Base-by-base conservation (phyloP, 2,113 vertebrate genomes). In the Elachura formosa region DNA sequence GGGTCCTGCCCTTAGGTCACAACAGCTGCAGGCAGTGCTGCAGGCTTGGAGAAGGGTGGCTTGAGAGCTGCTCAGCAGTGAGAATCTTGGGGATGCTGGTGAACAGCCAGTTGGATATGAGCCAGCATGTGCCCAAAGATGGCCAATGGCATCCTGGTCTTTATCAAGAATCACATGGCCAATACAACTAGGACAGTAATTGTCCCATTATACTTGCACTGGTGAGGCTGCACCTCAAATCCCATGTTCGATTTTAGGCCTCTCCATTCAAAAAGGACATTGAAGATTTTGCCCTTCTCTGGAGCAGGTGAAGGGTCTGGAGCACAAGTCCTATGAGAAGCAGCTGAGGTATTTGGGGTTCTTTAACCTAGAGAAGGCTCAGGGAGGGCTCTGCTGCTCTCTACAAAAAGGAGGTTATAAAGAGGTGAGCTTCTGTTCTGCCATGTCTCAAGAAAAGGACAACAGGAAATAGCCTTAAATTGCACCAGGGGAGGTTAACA, bases 341-440 rank as follows among this genome's bases (percentile, higher is more conserved):
- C 0, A 0, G 5, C 0, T 46, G 55, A 62, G 40, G 16, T 7
- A 66, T 31, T 14, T 26, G 36, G 21, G 9, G 19, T 2, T 68
- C 46, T 52, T 68, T 24, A 23, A 10, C 13, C 11, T 6, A 8
- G 14, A 49, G 43, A 11, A 51, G 3, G 18, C 12, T 69, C 23
- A 69, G 19, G 12, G 20, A 78, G 6, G 20, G 12, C 31, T 5
- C 41, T 3, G 10, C 14, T 41, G 48, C 21, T 31, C 29, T 41
- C 56, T 41, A 2, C n/a, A 38, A 31, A 46, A n/a, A 62, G 24
- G 29, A 62, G n/a, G 20, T 16, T 54, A 15, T n/a, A n/a, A 33
- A 6, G 63, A 45, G 22, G 22, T 49, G 6, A 7, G 4, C 19
- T 8, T 45, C 23, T 46, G 33, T 45, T 68, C 28, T n/a, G n/a